These are phyloP conservation scores for Strigamia maritima DNA, from an alignment of 2,888 invertebrate genomes.

Conservation along the genomic window DNA sequence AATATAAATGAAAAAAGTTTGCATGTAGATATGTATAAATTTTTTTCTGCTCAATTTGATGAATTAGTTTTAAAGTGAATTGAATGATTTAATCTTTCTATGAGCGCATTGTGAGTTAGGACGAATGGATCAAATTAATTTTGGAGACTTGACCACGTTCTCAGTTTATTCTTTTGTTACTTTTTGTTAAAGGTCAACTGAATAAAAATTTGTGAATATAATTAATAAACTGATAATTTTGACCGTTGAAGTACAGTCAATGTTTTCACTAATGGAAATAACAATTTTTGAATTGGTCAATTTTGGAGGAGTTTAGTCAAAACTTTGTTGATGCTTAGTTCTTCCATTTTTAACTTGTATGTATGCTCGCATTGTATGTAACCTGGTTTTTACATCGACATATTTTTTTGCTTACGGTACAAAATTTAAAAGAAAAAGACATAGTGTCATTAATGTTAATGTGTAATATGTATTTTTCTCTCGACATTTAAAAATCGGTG, in stretches of 20 bases:
- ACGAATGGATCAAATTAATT: not conserved
- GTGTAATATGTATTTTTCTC: not conserved
- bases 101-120: not conserved
- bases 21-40: not conserved
- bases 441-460: not conserved
- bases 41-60: conserved; percentile 2
- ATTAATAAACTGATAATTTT: not conserved
- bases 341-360: not conserved
- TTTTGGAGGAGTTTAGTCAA: conserved; percentile 4
- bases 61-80: not conserved
- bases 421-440: not conserved
- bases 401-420: not conserved
- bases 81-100: not conserved
- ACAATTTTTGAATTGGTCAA: not conserved
- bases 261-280: not conserved
- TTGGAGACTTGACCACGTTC: not conserved
- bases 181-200: not conserved
- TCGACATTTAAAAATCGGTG: not conserved
- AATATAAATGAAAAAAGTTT: not conserved
- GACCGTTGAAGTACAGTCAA: not conserved
- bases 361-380: not conserved
- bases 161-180: not conserved
- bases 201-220: not conserved
- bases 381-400: not conserved
- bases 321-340: not conserved